A percentile compares a stretch with the other conserved stretches of the same genome.
These are phyloP conservation scores for Vultur gryphus DNA, from an alignment of 2,797 vertebrate species.

Conservation along the genomic window DNA sequence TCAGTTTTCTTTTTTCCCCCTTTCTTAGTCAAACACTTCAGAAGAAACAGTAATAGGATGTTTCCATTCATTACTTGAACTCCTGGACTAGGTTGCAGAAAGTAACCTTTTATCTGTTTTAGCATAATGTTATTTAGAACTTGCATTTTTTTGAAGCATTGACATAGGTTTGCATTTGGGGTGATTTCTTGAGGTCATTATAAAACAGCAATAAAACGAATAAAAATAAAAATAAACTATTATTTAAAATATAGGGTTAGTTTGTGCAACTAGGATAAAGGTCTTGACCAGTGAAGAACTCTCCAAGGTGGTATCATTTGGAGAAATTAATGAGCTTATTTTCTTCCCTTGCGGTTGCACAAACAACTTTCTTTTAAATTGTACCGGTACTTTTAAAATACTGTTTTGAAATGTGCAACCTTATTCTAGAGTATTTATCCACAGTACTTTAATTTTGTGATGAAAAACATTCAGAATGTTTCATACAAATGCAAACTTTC, in stretches of 20 bases:
- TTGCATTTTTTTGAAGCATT: neutral
- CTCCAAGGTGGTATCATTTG: neutral
- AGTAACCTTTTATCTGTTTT: neutral
- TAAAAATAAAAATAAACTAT: neutral
- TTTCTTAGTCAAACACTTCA: neutral
- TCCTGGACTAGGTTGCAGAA: neutral
- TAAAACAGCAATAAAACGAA: neutral
- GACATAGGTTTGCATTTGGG: neutral
- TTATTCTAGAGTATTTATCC: neutral
- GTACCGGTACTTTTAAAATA: neutral
- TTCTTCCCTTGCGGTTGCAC: neutral
- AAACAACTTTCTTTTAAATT: neutral
- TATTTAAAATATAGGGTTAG: neutral
- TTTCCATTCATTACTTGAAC: neutral
- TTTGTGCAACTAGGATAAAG: neutral
- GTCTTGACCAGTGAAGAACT: neutral
- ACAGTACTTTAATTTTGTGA: conserved; percentile 22
- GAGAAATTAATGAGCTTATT: neutral
- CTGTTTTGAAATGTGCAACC: neutral
- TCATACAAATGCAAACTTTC: conserved; percentile 44
- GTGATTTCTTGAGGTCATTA: neutral
- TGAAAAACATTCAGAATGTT: conserved; percentile 45
- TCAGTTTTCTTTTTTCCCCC: neutral
- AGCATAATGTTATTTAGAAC: neutral
- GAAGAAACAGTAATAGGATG: neutral